Evolutionary conservation across 2,113 vertebrate species (phyloP).

Genomic region (Mesembrinibis cayennensis): DNA sequence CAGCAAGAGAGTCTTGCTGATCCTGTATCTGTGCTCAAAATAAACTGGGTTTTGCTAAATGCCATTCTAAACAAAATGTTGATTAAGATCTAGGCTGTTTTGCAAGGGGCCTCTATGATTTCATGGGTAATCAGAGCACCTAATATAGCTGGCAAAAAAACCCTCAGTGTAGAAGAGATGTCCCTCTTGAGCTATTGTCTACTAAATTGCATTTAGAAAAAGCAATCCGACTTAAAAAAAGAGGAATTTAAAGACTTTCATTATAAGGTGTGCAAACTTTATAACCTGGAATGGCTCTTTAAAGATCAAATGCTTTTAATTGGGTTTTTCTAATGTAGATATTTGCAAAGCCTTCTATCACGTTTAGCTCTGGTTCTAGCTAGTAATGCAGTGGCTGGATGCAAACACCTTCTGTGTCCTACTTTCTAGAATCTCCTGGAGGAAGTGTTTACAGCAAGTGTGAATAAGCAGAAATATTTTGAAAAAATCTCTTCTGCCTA

Average conservation of each 20-base stretch:
- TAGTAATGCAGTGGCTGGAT: slow-evolving; percentile 16
- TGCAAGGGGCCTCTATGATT: not conserved
- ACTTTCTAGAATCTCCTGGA: slow-evolving; percentile 53
- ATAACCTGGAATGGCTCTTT: not conserved
- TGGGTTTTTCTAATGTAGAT: not conserved
- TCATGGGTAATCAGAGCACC: not conserved
- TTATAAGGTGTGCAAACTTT: not conserved
- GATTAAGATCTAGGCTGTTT: not conserved
- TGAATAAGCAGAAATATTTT: slow-evolving; percentile 62
- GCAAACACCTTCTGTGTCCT: slow-evolving; percentile 50
- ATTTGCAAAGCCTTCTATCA: not conserved
- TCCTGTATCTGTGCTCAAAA: not conserved
- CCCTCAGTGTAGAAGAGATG: not conserved
- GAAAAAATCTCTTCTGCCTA: not conserved
- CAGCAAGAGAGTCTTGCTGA: not conserved
- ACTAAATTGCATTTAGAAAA: not conserved
- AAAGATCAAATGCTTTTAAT: slow-evolving; percentile 28
- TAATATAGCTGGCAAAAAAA: not conserved
- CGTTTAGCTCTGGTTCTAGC: slow-evolving; percentile 1
- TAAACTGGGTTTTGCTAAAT: not conserved
- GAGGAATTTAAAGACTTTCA: not conserved
- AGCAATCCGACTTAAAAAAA: not conserved
- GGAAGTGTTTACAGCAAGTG: slow-evolving; percentile 52
- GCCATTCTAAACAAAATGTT: not conserved
- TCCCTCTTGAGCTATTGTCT: not conserved